Base-by-base conservation (phyloP, 1,140 invertebrate genomes). In the Caenorhabditis briggsae region DNA sequence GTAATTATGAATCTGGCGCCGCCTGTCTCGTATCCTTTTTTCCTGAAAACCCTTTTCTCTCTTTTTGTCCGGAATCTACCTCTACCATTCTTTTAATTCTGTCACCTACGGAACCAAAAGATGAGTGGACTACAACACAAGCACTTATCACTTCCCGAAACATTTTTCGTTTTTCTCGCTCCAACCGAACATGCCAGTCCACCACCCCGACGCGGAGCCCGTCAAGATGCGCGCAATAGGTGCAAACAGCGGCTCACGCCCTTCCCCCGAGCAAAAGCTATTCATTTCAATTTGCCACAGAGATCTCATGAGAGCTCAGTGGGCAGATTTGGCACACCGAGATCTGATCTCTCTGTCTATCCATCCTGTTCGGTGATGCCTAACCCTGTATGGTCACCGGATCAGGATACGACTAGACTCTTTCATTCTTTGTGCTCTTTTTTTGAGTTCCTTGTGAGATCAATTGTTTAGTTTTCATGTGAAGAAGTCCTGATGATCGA, bases 171-270 rank as follows among this genome's bases (percentile, higher is more conserved):
- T 5, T n/a, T 14, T 78, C 41, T n/a, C 70, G 23, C 43, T 61
- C 59, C 8, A 61, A 61, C 11, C 70, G 70, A 78, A 78, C 70
- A 78, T 78, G 70, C 46, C 43, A 43, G 64, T 50, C 70, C 70
- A 46, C 70, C 70, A 33, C 41, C 11, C 11, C 50, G 46, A 78
- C 70, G 70, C 70, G 70, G 43, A 50, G 70, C 70, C 70, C 70
- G 70, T 78, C 70, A 78, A 78, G 70, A 78, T 78, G 70, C 70
- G 70, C 70, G 70, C 70, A 50, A 78, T n/a, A 78, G 70, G 70
- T 50, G 70, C 70, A 78, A 78, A 78, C 70, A 78, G 43, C 70
- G 70, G 70, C 70, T 78, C 46, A 18, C 70, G 70, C 70, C 46
- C 70, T 70, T 70, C 70, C 70, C 46, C 41, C 70, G 12, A n/a